Base-by-base conservation (phyloP, 2,888 invertebrate species). In the Ferrisia virgata region DNA sequence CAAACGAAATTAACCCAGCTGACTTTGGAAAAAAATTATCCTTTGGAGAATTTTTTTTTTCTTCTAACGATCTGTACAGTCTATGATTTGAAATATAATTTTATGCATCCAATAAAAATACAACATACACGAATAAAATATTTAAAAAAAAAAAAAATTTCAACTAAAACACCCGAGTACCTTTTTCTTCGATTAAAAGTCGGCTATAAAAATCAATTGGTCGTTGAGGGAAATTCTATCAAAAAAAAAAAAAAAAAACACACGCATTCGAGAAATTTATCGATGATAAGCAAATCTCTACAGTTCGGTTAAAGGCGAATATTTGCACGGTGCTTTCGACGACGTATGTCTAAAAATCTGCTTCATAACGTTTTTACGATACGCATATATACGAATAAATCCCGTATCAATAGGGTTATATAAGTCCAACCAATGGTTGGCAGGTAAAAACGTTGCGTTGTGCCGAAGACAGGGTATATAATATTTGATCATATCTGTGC, bases 401-500 rank as follows among this genome's bases (percentile, higher is more conserved):
- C 58, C 58, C 13, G 13, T 64, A 64, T 64, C 58, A 64, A 64
- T 64, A 64, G 28, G 58, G 28, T 64, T 28, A 25, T 28, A 64
- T 64, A 64, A 64, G 58, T 64, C 28, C 58, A 64, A 64, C 2
- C 9, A 64, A 64, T 64, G 11, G 58, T 25, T 64, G 11, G 58
- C 58, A 64, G 58, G 58, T 64, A 64, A 64, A 64, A 64, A 64
- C 58, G 4, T 4, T 47, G 0, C n/a, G 2, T 47, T 5, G n/a
- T 15, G 43, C 13, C 9, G 5, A 47, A 6, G 6, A 25, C 58
- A 64, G 25, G 58, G 58, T n/a, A n/a, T 28, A 28, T 11, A 9
- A 64, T 64, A 64, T 64, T 64, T 28, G 58, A 64, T 64, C 58
- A 64, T 64, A 64, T 64, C 58, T 64, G 58, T 28, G 47, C 47